Conservation (phyloP, 2,113 vertebrate genomes). For the Onychorhynchus coronatus region DNA sequence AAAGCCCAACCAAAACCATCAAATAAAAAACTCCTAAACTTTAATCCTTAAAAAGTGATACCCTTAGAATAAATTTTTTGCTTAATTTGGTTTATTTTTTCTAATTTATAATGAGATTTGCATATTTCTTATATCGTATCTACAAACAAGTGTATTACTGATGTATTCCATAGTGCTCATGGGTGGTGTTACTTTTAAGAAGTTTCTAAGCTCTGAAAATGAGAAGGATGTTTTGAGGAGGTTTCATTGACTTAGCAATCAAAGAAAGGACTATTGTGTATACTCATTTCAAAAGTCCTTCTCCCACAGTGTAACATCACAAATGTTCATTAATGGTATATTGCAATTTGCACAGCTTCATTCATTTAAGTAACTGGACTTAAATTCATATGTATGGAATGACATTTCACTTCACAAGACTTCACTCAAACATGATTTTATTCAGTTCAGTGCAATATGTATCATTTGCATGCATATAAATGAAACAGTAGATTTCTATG, state of each 20-base stretch:
- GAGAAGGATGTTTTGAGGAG: not conserved
- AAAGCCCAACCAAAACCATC: rapidly evolving
- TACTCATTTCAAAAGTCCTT: not conserved
- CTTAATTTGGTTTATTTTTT: not conserved
- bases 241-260: not conserved
- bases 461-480: not conserved
- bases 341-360: not conserved
- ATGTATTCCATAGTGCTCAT: not conserved
- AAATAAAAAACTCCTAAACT: not conserved
- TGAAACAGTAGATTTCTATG: not conserved
- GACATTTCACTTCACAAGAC: not conserved
- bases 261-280: not conserved
- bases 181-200: not conserved
- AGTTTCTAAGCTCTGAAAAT: not conserved
- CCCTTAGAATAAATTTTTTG: not conserved
- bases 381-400: not conserved
- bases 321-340: not conserved
- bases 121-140: not conserved
- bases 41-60: not conserved
- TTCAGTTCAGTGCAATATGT: not conserved
- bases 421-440: not conserved
- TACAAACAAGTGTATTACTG: not conserved
- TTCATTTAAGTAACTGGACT: not conserved
- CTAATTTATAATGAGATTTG: not conserved
- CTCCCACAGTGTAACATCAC: not conserved